Conservation (phyloP, 2,888 invertebrate species). For the Cosmia trapezina region DNA sequence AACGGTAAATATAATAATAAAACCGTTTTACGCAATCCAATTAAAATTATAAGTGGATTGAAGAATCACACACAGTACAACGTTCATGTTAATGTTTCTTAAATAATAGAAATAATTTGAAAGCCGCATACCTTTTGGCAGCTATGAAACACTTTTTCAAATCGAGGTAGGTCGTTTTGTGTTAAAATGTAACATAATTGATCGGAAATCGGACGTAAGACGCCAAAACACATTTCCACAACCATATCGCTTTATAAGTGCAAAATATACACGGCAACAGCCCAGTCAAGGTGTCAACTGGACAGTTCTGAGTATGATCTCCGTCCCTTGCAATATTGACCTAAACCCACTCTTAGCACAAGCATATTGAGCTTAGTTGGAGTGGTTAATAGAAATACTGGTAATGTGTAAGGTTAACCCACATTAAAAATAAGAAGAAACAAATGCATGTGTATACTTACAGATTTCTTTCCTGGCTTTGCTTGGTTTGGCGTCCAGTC, state of each 20-base stretch:
- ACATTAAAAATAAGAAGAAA: slow-evolving; percentile 14
- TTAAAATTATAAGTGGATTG: slow-evolving; percentile 38
- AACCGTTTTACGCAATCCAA: slow-evolving; percentile 28
- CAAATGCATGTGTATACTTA: slow-evolving; percentile 85
- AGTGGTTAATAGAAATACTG: slow-evolving; percentile 13
- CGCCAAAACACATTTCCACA: slow-evolving; percentile 64
- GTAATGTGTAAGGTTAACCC: slow-evolving; percentile 11
- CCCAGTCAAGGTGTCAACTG: slow-evolving; percentile 14
- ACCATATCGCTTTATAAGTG: slow-evolving; percentile 62
- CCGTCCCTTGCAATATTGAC: slow-evolving; percentile 1
- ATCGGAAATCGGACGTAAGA: slow-evolving; percentile 40
- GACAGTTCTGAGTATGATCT: slow-evolving; percentile 15
- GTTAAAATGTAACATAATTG: slow-evolving; percentile 12
- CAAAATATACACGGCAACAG: slow-evolving; percentile 22
- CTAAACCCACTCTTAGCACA: slow-evolving; percentile 25
- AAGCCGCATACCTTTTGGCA: slow-evolving; percentile 42
- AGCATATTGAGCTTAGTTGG: slow-evolving; percentile 21
- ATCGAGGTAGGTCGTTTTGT: slow-evolving; percentile 16
- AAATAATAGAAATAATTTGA: slow-evolving; percentile 17
- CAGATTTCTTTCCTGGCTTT: slow-evolving; percentile 96
- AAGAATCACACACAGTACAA: slow-evolving; percentile 32
- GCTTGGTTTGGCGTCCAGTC: slow-evolving; percentile 92
- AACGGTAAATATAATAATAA: slow-evolving; percentile 22
- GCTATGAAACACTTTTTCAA: slow-evolving; percentile 37
- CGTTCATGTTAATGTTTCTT: slow-evolving; percentile 10